Evolutionary conservation across 2,888 invertebrate genomes (phyloP), one percentile per base, ranked within the genome.

Genomic region (Nephrotoma appendiculata): DNA sequence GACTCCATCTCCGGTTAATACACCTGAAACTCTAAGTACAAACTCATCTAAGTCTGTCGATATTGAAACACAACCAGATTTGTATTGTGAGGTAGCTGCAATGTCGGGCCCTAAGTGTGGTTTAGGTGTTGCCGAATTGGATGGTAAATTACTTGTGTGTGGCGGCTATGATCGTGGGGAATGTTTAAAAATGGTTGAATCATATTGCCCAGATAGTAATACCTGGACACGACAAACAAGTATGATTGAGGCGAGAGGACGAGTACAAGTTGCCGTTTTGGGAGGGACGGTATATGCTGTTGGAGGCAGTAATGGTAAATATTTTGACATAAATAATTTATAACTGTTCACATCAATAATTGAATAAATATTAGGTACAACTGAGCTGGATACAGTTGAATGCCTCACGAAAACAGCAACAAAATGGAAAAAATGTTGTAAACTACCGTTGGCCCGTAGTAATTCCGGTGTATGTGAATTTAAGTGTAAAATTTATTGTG

Each of bases 151-250:
- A 85, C 92, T 97, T 88, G 96, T 96, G 87, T 96, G 96, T 92
- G 97, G 95, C 89, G 96, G 96, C 7, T 97, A 97, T 92, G 96
- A 97, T 92, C 93, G 97, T 88, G 95, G 95, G 83, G 96, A 97
- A 90, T 97, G 97, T 90, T 92, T 97, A 89, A 94, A 94, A 88
- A 93, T 94, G 31, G 95, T 95, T 0, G 96, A 96, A 92, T 93
- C 94, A 84, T 97, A 96, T 92, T 93, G 95, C 89, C 95, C 96
- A 5, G 92, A 92, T 86, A 92, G 91, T 5, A 96, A 96, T 92
- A 92, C 91, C 86, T 97, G 97, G 97, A 90, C 92, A 83, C 90
- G 92, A 41, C 91, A 96, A 89, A 93, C 95, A 0, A 93, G 93
- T 88, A 96, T 97, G 96, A 93, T 93, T 87, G 93, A 94, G 88